Evolutionary conservation across 1,140 invertebrate species (phyloP).

Genomic region (Procambarus virginalis): DNA sequence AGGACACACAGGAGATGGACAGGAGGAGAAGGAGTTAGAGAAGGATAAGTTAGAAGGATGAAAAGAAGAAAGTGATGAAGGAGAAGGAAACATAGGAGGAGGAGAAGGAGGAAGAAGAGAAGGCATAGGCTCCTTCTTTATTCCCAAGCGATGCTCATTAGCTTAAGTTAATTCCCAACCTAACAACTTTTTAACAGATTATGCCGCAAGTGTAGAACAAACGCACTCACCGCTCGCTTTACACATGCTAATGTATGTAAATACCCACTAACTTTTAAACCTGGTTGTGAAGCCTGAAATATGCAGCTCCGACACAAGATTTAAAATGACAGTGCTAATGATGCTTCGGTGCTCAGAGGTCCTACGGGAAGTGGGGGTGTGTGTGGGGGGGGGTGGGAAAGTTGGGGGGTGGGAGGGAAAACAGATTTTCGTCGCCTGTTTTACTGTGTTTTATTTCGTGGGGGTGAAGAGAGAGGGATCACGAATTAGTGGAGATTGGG

Average conservation of each 20-base stretch:
- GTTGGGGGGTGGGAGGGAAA: background rate
- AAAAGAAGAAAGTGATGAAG: background rate
- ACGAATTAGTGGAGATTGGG: too few relatives aligned
- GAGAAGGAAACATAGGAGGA: background rate
- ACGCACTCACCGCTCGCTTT: constrained; percentile 18
- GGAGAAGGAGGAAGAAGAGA: background rate
- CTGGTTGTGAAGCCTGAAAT: constrained; percentile 41
- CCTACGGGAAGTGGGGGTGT: background rate
- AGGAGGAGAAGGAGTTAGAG: background rate
- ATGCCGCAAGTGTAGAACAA: constrained; percentile 39
- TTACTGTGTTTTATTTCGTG: too few relatives aligned
- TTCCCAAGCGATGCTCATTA: constrained; percentile 15
- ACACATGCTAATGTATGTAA: constrained; percentile 51
- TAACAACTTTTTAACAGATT: constrained; percentile 48
- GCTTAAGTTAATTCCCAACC: constrained; percentile 17
- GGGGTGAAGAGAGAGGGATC: too few relatives aligned
- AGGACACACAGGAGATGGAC: background rate
- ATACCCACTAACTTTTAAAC: constrained; percentile 50
- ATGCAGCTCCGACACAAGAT: constrained; percentile 22
- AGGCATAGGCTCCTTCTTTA: background rate
- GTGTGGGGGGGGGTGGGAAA: background rate
- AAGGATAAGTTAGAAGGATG: too few relatives aligned
- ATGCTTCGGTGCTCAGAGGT: background rate
- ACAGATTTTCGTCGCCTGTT: background rate
- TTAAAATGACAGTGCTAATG: constrained; percentile 50